These are phyloP conservation scores for Pogonomyrmex barbatus DNA, from an alignment of 1,140 invertebrate species.

Conservation along the genomic window DNA sequence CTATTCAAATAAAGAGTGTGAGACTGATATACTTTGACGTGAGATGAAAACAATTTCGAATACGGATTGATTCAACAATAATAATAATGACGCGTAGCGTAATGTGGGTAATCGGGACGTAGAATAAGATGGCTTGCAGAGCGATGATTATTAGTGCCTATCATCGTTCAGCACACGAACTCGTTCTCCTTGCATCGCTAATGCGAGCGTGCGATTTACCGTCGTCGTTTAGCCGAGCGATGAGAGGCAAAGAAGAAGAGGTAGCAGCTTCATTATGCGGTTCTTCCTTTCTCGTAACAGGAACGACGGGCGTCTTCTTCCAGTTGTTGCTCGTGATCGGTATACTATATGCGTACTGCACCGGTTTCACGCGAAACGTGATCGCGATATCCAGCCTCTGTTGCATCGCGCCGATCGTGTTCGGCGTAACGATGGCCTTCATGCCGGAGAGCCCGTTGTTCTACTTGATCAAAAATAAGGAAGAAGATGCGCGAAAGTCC, in stretches of 20 bases:
- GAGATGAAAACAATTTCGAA: neutral
- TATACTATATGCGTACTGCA: slow-evolving; percentile 84
- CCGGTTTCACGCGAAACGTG: slow-evolving; percentile 79
- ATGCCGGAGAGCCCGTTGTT: slow-evolving; percentile 85
- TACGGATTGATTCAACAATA: neutral
- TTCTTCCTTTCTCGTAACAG: slow-evolving; percentile 61
- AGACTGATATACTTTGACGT: neutral
- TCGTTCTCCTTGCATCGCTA: slow-evolving; percentile 32
- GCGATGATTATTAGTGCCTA: slow-evolving; percentile 21
- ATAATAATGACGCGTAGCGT: slow-evolving; percentile 8
- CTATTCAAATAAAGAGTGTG: neutral
- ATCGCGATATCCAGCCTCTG: slow-evolving; percentile 72
- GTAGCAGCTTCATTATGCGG: slow-evolving; percentile 45
- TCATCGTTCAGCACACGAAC: slow-evolving; percentile 41
- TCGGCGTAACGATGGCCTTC: slow-evolving; percentile 81
- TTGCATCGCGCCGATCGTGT: slow-evolving; percentile 78
- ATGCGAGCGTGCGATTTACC: slow-evolving; percentile 29
- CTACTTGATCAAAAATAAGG: slow-evolving; percentile 76
- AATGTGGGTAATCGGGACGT: slow-evolving; percentile 10
- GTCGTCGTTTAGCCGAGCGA: slow-evolving; percentile 19
- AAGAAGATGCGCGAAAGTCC: slow-evolving; percentile 83
- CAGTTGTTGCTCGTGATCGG: slow-evolving; percentile 86
- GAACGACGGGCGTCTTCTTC: slow-evolving; percentile 85
- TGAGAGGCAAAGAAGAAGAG: slow-evolving; percentile 30
- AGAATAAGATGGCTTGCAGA: slow-evolving; percentile 23